Conservation (phyloP, 2,888 invertebrate genomes). For the Scaptomyza cyrtandrae region DNA sequence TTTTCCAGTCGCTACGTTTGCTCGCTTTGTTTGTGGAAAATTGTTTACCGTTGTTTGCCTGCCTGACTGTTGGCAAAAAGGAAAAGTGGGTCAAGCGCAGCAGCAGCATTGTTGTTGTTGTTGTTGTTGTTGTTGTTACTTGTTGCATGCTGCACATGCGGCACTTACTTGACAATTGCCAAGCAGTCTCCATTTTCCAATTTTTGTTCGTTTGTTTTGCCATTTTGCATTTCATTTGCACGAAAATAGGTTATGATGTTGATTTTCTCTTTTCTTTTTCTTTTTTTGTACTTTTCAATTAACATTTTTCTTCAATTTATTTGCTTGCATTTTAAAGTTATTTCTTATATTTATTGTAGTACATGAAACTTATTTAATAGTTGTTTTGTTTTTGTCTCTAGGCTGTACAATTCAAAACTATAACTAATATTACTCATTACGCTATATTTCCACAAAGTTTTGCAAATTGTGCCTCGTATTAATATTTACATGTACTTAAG, state of each 20-base stretch:
- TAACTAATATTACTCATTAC: constrained; percentile 7
- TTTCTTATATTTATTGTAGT: constrained; percentile 42
- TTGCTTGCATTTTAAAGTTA: constrained; percentile 55
- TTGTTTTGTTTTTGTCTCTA: constrained; percentile 27
- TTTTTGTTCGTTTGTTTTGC: constrained; percentile 40
- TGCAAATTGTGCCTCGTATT: constrained; percentile 17
- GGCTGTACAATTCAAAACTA: constrained; percentile 38
- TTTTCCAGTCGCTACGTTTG: constrained; percentile 60
- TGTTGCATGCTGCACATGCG: constrained; percentile 73
- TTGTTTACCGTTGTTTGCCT: constrained; percentile 58
- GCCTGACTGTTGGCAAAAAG: constrained; percentile 65
- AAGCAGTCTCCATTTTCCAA: constrained; percentile 37
- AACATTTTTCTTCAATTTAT: constrained; percentile 67
- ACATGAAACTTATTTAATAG: constrained; percentile 54
- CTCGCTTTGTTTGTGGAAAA: constrained; percentile 55
- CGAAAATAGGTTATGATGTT: constrained; percentile 61
- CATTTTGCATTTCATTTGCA: constrained; percentile 61
- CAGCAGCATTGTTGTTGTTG: constrained; percentile 64
- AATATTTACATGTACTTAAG: constrained; percentile 34
- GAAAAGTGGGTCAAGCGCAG: constrained; percentile 83
- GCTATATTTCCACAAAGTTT: constrained; percentile 15
- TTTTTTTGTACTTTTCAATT: constrained; percentile 33
- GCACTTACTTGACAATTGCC: constrained; percentile 72
- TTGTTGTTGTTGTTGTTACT: constrained; percentile 63
- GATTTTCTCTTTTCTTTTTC: constrained; percentile 65